Evolutionary conservation across 2,888 invertebrate genomes (phyloP).

Genomic region (Chymomyza caudatula): DNA sequence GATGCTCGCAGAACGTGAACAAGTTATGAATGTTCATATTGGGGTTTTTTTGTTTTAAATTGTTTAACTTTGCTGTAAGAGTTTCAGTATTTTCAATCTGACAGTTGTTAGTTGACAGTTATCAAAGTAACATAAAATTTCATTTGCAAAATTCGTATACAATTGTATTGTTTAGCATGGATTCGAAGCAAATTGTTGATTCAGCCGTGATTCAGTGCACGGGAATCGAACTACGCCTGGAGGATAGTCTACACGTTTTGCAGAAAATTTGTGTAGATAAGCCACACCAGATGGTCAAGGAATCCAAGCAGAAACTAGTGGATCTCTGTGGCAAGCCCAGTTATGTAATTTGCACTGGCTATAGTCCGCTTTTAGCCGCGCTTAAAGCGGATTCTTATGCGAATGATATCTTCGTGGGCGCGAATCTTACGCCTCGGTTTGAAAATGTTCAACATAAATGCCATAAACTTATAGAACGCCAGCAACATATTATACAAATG

Average conservation of each 20-base stretch:
- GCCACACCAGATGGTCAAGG: neutral
- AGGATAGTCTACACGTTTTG: constrained; percentile 8
- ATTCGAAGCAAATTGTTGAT: neutral
- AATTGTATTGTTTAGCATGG: neutral
- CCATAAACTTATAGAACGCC: constrained; percentile 26
- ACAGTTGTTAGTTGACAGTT: neutral
- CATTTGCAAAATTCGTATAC: neutral
- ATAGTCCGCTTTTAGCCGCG: neutral
- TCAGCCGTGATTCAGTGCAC: constrained; percentile 22
- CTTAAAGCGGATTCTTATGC: neutral
- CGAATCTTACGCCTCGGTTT: neutral
- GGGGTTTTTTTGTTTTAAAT: neutral
- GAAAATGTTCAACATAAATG: constrained; percentile 5
- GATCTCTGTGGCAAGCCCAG: constrained; percentile 16
- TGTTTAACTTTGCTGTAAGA: neutral
- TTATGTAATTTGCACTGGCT: constrained; percentile 22
- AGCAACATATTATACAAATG: constrained; percentile 14
- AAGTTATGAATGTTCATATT: no score
- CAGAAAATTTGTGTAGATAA: constrained; percentile 7
- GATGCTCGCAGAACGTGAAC: no score
- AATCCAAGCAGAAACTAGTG: neutral
- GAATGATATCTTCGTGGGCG: neutral
- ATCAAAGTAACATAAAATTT: neutral
- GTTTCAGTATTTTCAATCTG: neutral
- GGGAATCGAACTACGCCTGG: constrained; percentile 20